phyloP scores from a whole-genome alignment of 2,888 invertebrate genomes.

The Nephrotoma flavescens region DNA sequence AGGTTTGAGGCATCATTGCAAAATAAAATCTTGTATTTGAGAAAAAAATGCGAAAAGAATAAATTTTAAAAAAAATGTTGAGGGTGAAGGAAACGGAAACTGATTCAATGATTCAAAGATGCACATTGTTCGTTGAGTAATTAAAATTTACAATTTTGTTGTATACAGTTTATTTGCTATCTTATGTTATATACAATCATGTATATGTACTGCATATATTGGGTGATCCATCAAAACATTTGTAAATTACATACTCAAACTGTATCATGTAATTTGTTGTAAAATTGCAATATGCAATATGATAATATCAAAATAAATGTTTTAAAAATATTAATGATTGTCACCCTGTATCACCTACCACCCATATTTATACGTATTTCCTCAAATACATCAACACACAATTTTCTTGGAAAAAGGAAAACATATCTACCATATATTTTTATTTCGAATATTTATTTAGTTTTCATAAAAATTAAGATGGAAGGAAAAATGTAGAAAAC shows the following conservation, averaged over 20 bases:
- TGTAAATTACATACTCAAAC: neutral
- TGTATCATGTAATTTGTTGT: neutral
- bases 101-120: constrained; percentile 8
- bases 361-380: neutral
- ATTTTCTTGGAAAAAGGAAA: neutral
- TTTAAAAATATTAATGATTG: neutral
- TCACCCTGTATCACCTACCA: neutral
- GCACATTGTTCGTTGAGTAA: constrained; percentile 13
- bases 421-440: neutral
- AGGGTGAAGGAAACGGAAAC: constrained; percentile 1
- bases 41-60: neutral
- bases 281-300: neutral
- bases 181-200: neutral
- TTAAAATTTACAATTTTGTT: constrained; percentile 15
- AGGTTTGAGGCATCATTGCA: neutral
- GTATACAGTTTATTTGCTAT: constrained; percentile 12
- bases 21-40: neutral
- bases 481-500: neutral
- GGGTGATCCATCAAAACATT: neutral
- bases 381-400: neutral
- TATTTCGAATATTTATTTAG: neutral
- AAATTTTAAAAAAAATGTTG: neutral
- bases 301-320: neutral
- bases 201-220: neutral
- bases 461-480: neutral